Evolutionary conservation across 2,797 vertebrate genomes (phyloP), one percentile per base, ranked within the genome.

Genomic region (Bryconaethiops microstoma): DNA sequence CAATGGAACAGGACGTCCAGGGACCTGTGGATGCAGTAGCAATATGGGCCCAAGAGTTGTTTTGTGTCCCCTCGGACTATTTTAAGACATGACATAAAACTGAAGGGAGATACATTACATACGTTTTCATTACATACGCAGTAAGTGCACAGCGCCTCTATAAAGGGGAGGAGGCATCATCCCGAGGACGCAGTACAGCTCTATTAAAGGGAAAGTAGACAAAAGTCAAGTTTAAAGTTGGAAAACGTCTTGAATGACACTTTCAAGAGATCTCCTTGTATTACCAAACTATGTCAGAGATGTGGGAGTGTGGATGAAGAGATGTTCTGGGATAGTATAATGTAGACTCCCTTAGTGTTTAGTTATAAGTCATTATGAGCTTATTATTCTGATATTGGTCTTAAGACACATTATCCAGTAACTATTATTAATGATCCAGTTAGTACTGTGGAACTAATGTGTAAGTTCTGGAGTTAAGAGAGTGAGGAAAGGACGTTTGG

Each of bases 51-150:
- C 59, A 0, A 72, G 70, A 81, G 80, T 80, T 89, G 86, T 67
- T 84, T 84, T 88, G 77, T 77, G 78, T 82, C 67, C 80, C 76
- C 59, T 72, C 48, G 21, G 57, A 40, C 88, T 90, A 90, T 92
- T 90, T 89, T 89, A 74, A 86, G 89, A 85, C 82, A 82, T 81
- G 81, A 72, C 87, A 88, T 83, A 87, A 65, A 83, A 84, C 80
- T 76, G 72, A 75, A 67, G 73, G 39, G 68, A 88, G 83, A 87
- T 89, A 81, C 86, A 90, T 90, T 88, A 82, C 87, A 89, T 80
- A 82, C 79, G 62, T 86, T 84, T 81, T 86, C 79, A 79, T 78
- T 25, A 65, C 84, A 79, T 82, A 86, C 76, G 82, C 80, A 55
- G 87, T 79, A 74, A 29, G 67, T 21, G 64, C 54, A 54, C 74